Percentiles rank a stretch among this genome's conserved stretches.
Evolutionary conservation across 2,888 invertebrate species (phyloP).

Genomic region (Nebria salina): DNA sequence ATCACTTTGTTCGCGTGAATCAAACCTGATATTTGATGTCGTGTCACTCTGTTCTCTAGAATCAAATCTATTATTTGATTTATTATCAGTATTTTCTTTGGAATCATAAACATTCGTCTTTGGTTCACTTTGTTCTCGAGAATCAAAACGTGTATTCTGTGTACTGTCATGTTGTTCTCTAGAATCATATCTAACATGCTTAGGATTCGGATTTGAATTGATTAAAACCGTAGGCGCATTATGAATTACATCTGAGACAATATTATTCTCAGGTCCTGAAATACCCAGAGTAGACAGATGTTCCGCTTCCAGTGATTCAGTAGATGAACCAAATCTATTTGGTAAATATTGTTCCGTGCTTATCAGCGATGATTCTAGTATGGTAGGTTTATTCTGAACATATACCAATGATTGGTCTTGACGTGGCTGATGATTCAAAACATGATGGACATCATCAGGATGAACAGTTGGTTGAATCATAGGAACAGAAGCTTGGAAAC

Average conservation of each 20-base stretch:
- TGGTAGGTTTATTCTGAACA: conserved; percentile 18
- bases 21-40: background rate
- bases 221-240: conserved; percentile 23
- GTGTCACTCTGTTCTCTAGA: background rate
- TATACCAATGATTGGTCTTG: conserved; percentile 36
- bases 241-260: conserved; percentile 26
- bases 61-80: background rate
- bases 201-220: conserved; percentile 15
- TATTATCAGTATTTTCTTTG: background rate
- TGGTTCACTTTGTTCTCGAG: background rate
- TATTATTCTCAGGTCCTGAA: conserved; percentile 35
- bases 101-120: background rate
- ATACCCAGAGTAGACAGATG: conserved; percentile 18
- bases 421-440: conserved; percentile 19
- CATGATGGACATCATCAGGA: conserved; percentile 3
- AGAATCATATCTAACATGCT: background rate
- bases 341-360: conserved; percentile 23
- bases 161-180: background rate
- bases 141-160: background rate
- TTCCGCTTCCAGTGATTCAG: conserved; percentile 25
- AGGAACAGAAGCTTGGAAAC: conserved; percentile 48
- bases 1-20: background rate
- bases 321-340: conserved; percentile 26
- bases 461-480: conserved; percentile 17
- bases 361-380: conserved; percentile 19